A percentile compares a stretch with the other conserved stretches of the same genome.
These are phyloP conservation scores for Apamea crenata DNA, from an alignment of 2,888 invertebrate genomes.

Conservation along the genomic window DNA sequence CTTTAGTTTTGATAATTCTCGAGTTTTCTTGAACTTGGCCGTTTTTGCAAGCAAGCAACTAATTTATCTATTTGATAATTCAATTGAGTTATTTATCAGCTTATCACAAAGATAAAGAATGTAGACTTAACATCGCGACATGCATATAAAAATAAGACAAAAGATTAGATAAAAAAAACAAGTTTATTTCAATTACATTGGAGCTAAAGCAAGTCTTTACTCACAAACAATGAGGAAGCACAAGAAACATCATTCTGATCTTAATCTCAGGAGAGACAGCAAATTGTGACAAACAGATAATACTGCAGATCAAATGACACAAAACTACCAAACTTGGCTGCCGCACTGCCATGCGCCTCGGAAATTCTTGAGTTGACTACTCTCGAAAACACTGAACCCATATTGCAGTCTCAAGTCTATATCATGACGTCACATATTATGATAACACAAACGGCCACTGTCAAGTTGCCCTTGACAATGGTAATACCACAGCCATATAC, in stretches of 20 bases:
- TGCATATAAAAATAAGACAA: not conserved
- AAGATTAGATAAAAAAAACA: not conserved
- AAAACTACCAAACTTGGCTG: not conserved
- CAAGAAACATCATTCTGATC: not conserved
- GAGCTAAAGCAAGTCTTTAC: not conserved
- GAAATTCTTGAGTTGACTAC: too few species aligned
- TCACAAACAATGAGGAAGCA: constrained; percentile 1
- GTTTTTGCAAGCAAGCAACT: constrained; percentile 14
- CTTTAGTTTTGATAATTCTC: not conserved
- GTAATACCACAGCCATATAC: not conserved
- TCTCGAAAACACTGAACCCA: not conserved
- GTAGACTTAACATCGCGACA: not conserved
- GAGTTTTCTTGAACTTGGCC: constrained; percentile 50
- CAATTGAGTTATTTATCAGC: not conserved
- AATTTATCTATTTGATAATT: constrained; percentile 22
- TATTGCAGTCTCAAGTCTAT: not conserved
- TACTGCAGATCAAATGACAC: not conserved
- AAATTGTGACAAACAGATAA: not conserved
- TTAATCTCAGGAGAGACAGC: not conserved
- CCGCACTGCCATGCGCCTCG: not conserved
- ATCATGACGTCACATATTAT: constrained; percentile 15
- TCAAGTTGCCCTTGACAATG: constrained; percentile 54
- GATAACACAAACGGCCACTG: constrained; percentile 31
- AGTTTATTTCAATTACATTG: too few species aligned
- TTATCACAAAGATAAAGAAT: constrained; percentile 25